Evolutionary conservation across 1,140 invertebrate species (phyloP).

Genomic region (Magallana gigas): DNA sequence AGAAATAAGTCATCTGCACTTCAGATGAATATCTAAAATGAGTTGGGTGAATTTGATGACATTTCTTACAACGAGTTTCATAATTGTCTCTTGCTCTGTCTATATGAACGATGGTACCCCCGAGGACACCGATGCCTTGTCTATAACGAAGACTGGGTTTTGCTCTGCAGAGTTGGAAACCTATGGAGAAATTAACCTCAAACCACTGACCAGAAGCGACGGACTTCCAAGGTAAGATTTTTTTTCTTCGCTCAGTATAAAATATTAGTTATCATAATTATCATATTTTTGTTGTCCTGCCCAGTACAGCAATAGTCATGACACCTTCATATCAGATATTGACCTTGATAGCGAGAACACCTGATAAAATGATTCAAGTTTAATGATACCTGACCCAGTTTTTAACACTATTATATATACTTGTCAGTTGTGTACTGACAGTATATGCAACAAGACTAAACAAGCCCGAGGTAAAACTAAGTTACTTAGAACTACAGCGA

Average conservation of each 20-base stretch:
- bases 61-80: no score
- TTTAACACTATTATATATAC: background rate
- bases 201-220: constrained; percentile 48
- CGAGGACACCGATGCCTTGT: background rate
- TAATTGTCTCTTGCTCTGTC: background rate
- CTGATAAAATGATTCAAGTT: background rate
- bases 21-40: no score
- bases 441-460: no score
- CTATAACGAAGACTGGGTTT: background rate
- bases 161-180: constrained; percentile 10
- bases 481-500: no score
- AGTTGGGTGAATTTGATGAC: no score
- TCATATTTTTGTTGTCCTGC: background rate
- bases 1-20: no score
- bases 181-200: constrained; percentile 52
- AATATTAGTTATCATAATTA: background rate
- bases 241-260: background rate
- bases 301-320: no score
- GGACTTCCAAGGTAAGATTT: constrained; percentile 50
- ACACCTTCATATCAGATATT: background rate
- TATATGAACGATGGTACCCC: background rate
- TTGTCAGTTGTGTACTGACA: background rate
- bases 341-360: background rate
- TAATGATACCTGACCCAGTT: background rate
- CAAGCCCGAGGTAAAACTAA: no score